Evolutionary conservation across 2,888 invertebrate species (phyloP).

Genomic region (Drosophila nr. fundita): DNA sequence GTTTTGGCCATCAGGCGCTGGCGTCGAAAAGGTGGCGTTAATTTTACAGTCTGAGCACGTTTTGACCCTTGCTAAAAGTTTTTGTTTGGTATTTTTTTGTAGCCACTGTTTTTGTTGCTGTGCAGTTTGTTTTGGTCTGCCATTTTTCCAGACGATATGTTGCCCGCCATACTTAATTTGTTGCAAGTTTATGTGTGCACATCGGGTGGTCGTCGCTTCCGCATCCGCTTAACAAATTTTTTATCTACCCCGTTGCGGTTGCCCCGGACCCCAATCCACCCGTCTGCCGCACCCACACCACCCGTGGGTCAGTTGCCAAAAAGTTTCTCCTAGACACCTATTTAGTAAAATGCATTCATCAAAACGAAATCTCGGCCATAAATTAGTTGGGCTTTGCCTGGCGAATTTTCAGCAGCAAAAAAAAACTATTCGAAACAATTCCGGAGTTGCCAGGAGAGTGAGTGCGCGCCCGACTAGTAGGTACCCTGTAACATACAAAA

Average conservation of each 20-base stretch:
- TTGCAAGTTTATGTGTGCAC: slow-evolving; percentile 58
- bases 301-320: slow-evolving; percentile 35
- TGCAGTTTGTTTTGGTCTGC: slow-evolving; percentile 70
- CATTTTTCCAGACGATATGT: slow-evolving; percentile 77
- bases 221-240: slow-evolving; percentile 58
- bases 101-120: slow-evolving; percentile 32
- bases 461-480: not conserved
- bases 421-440: slow-evolving; percentile 30
- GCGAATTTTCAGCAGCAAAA: slow-evolving; percentile 45
- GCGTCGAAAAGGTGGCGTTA: slow-evolving; percentile 66
- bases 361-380: slow-evolving; percentile 64
- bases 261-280: not conserved
- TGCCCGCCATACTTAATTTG: slow-evolving; percentile 78
- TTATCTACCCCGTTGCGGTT: slow-evolving; percentile 47
- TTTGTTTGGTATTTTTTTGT: slow-evolving; percentile 27
- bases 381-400: slow-evolving; percentile 58
- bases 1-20: slow-evolving; percentile 53
- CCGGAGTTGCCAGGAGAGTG: not conserved
- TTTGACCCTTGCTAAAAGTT: slow-evolving; percentile 66
- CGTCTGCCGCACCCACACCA: not conserved
- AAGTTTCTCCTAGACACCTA: slow-evolving; percentile 54
- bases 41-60: slow-evolving; percentile 78
- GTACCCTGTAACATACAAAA: not conserved
- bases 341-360: slow-evolving; percentile 61
- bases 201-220: slow-evolving; percentile 53